Evolutionary conservation across 2,113 vertebrate genomes (phyloP), one percentile per base, ranked within the genome.

Genomic region (Tetrao urogallus): DNA sequence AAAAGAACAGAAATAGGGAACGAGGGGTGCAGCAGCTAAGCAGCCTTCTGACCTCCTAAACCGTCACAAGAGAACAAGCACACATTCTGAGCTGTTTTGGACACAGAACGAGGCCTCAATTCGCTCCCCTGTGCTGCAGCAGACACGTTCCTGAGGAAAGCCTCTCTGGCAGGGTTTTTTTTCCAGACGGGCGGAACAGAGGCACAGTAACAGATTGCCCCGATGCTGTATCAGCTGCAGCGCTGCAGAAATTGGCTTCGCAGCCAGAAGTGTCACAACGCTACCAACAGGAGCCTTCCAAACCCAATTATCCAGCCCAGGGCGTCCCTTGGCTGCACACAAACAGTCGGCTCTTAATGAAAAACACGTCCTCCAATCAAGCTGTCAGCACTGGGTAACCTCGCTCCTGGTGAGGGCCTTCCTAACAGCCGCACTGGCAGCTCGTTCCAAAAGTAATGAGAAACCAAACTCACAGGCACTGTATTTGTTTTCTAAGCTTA

Each of bases 351-450:
- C 57, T 25, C 19, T 5, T 79, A 63, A 92, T 79, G 58, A 85
- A 87, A 77, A 76, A 71, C 81, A 20, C 4, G 58, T 32, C 73
- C 80, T 73, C 61, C 70, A 84, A 83, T 89, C 85, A 60, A 77
- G 85, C 16, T 86, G 82, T 92, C 82, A 58, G 21, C 47, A 61
- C 63, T 61, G 43, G 28, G 66, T 34, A 72, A 73, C 42, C 72
- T 75, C 71, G 56, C 63, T 30, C 36, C 65, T 8, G 25, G 43
- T 5, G 32, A 90, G 57, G 79, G 73, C 42, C 82, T 75, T 72
- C 75, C 74, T 3, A 67, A 2, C 0, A 32, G 50, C 30, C 61
- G 36, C 78, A n/a, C 25, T 0, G 0, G 52, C 52, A 86, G 76
- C 0, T 0, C 60, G 80, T 85, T 84, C 40, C 27, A 20, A 7